Evolutionary conservation across 2,888 invertebrate species (phyloP).

Genomic region (Drosophila mercatorum): DNA sequence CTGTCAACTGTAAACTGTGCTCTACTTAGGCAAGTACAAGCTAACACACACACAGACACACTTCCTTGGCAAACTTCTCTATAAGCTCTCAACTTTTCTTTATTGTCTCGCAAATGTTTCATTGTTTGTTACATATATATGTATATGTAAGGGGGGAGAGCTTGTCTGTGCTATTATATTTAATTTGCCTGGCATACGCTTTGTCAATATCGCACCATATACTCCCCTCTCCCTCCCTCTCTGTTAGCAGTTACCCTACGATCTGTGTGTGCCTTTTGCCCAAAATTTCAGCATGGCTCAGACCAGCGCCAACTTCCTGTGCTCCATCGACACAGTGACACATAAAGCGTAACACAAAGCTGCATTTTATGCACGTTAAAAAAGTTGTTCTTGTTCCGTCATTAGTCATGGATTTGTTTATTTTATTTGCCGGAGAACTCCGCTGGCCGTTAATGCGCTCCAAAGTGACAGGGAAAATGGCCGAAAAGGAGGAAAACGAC

Average conservation of each 20-base stretch:
- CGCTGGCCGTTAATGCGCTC: constrained; percentile 35
- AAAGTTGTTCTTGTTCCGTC: constrained; percentile 46
- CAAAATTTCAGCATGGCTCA: constrained; percentile 66
- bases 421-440: constrained; percentile 51
- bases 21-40: constrained; percentile 17
- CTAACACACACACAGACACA: constrained; percentile 4
- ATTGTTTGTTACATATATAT: constrained; percentile 16
- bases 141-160: not conserved
- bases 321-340: constrained; percentile 43
- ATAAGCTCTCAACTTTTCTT: constrained; percentile 58
- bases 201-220: constrained; percentile 68
- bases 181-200: constrained; percentile 74
- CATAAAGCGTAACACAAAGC: constrained; percentile 35
- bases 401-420: constrained; percentile 68
- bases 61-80: constrained; percentile 47
- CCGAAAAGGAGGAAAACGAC: constrained; percentile 1
- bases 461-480: constrained; percentile 28
- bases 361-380: constrained; percentile 64
- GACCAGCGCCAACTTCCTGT: constrained; percentile 74
- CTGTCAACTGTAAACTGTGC: constrained; percentile 33
- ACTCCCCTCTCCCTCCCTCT: not conserved
- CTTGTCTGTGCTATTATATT: constrained; percentile 63
- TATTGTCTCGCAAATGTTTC: constrained; percentile 48
- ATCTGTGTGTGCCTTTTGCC: constrained; percentile 38
- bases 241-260: not conserved